phyloP scores from a whole-genome alignment of 2,888 invertebrate species.

The Silvanus unidentatus region DNA sequence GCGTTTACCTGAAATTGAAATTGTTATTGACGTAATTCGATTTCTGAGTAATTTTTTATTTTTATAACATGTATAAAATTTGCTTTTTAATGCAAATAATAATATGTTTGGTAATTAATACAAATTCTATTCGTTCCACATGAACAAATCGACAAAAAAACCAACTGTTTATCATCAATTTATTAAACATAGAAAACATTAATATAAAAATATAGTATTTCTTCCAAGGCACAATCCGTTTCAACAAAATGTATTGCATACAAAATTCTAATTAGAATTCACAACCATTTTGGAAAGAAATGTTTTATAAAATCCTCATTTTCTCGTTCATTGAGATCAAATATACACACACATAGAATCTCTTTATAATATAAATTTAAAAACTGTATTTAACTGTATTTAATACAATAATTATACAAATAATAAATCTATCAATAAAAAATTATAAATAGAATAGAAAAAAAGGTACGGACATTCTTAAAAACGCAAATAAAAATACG shows the following conservation, averaged over 20 bases:
- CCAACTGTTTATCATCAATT: constrained; percentile 4
- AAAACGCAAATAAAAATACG: no score
- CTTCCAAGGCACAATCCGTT: constrained; percentile 27
- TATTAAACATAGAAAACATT: constrained; percentile 18
- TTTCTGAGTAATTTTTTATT: no score
- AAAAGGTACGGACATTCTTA: no score
- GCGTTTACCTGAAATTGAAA: background rate
- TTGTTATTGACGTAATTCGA: background rate
- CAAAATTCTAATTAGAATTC: constrained; percentile 16
- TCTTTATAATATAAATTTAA: constrained; percentile 12
- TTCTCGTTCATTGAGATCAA: constrained; percentile 11
- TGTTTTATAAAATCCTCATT: constrained; percentile 15
- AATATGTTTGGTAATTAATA: no score
- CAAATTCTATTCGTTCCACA: no score
- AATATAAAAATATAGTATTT: constrained; percentile 23
- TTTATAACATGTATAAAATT: background rate
- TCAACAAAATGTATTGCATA: constrained; percentile 29
- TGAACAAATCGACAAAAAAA: no score
- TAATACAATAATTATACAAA: no score
- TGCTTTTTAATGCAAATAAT: no score
- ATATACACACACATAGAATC: constrained; percentile 21
- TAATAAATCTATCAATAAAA: no score
- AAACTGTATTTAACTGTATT: constrained; percentile 5
- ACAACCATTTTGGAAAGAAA: constrained; percentile 20
- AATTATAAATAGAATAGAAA: background rate